phyloP scores from a whole-genome alignment of 2,888 invertebrate genomes.

The Lucinisca nassula region DNA sequence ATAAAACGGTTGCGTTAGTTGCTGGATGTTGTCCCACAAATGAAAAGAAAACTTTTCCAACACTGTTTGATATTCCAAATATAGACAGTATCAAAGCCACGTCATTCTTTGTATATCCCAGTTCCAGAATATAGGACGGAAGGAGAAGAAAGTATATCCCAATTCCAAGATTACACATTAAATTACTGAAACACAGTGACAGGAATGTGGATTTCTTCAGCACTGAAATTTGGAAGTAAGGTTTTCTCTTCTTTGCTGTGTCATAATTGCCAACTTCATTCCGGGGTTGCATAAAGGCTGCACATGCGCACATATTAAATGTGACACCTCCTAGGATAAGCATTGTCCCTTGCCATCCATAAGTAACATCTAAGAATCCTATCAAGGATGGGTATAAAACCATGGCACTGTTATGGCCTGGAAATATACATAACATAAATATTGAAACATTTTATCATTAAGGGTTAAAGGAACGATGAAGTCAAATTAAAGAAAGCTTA shows the following conservation, averaged over 20 bases:
- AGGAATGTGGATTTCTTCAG: constrained; percentile 45
- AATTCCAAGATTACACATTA: constrained; percentile 37
- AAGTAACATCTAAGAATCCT: constrained; percentile 21
- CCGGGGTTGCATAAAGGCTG: constrained; percentile 27
- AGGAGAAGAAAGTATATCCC: constrained; percentile 58
- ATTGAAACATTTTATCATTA: no score
- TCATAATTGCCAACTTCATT: not conserved
- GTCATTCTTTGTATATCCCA: constrained; percentile 36
- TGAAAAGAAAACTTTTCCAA: constrained; percentile 55
- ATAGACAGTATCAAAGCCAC: constrained; percentile 26
- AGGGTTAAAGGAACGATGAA: no score
- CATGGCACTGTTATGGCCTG: constrained; percentile 46
- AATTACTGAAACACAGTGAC: constrained; percentile 52
- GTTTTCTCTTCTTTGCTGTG: not conserved
- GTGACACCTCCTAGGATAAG: constrained; percentile 46
- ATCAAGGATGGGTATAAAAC: constrained; percentile 40
- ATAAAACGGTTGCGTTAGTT: constrained; percentile 37
- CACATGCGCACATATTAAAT: constrained; percentile 51
- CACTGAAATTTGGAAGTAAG: not conserved
- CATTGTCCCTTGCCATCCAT: constrained; percentile 54
- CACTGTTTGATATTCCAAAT: constrained; percentile 44
- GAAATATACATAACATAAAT: no score
- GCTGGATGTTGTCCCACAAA: constrained; percentile 53
- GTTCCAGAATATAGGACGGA: constrained; percentile 39
- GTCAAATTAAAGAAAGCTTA: no score